Evolutionary conservation across 2,797 vertebrate genomes (phyloP), one percentile per base, ranked within the genome.

Genomic region (Simalia tracyae): DNA sequence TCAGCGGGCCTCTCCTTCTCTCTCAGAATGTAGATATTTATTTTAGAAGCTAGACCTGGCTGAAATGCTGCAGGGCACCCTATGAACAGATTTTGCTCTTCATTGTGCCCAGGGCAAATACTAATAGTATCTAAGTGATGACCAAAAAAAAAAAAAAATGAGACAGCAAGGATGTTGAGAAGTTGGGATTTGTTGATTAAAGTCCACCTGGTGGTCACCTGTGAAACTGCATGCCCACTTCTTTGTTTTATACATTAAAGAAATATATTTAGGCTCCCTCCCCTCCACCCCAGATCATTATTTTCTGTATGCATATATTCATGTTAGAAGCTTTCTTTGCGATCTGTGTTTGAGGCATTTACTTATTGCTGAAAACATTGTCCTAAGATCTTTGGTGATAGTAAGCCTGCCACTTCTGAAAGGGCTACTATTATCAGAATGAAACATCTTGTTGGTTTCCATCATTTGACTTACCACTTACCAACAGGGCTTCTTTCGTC

Each of bases 401-500:
- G 10, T 31, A 84, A 88, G n/a, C 42, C 12, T 60, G 14, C 50
- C 31, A 57, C 22, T 86, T 81, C 56, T 10, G 17, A 87, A 86
- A 17, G 9, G n/a, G 42, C n/a, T 17, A 17, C 2, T 46, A n/a
- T 92, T 87, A 46, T 36, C 31, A 0, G 24, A 0, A 0, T 1
- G 46, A 90, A 11, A 46, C 14, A 36, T 19, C 46, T 91, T 50
- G 19, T 87, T 92, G 81, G 1, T 0, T 0, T 4, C 84, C 3
- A 10, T 56, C 0, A 54, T 46, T 84, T 31, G 24, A 42, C 56
- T 76, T 14, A 1, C 14, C 87, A 4, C 0, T 22, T 9, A 57
- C 64, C 85, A 10, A 10, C 96, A 99, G 99, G 99, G 99, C 59
- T 99, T 99, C 98, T 99, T 99, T 97, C 98, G 99, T 36, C 98